These are phyloP conservation scores for Nomada flava DNA, from an alignment of 2,888 invertebrate genomes.

Conservation along the genomic window DNA sequence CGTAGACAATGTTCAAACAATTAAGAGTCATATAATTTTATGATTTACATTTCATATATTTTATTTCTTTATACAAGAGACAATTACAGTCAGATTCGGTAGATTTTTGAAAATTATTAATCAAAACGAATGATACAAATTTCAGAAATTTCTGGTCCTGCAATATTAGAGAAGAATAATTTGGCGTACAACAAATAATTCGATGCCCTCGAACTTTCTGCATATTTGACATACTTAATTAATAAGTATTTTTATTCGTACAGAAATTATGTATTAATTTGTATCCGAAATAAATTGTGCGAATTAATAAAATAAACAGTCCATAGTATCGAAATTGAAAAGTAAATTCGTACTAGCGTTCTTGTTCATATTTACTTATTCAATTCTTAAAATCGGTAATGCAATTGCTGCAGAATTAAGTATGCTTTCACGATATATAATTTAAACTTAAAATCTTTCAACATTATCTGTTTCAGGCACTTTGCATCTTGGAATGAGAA, in stretches of 20 bases:
- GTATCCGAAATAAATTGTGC: no score
- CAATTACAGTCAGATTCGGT: not conserved
- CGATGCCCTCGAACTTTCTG: not conserved
- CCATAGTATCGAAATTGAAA: not conserved
- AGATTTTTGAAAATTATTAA: not conserved
- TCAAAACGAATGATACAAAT: not conserved
- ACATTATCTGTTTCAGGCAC: slow-evolving; percentile 51
- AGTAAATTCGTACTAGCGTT: not conserved
- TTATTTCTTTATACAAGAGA: not conserved
- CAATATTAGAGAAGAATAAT: not conserved
- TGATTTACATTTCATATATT: not conserved
- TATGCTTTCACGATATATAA: not conserved
- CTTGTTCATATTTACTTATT: not conserved
- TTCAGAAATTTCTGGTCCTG: not conserved
- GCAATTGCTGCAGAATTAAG: not conserved
- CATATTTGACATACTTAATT: not conserved
- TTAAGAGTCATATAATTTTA: slow-evolving; percentile 6
- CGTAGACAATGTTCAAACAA: no score
- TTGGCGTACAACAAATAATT: no score
- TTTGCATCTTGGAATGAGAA: slow-evolving; percentile 31
- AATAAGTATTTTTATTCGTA: not conserved
- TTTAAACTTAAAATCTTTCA: slow-evolving; percentile 31
- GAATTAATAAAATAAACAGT: not conserved
- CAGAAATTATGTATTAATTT: not conserved
- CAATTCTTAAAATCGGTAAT: not conserved